These are phyloP conservation scores for Ylistrum balloti DNA, from an alignment of 1,140 invertebrate species.

Conservation along the genomic window DNA sequence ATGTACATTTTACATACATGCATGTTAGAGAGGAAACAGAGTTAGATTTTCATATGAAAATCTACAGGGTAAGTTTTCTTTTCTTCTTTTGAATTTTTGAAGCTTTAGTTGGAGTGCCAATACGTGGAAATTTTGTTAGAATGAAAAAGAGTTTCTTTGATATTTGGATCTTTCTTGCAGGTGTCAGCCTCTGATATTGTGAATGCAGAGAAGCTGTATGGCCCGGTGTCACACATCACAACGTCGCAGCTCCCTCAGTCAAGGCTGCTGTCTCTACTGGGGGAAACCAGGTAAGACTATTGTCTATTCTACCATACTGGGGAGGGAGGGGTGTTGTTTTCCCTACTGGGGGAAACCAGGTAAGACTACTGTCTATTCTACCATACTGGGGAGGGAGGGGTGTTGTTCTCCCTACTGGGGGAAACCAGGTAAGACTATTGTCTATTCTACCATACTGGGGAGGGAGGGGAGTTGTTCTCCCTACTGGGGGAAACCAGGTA, in stretches of 20 bases:
- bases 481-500: constrained; percentile 75
- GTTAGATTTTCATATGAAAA: constrained; percentile 17
- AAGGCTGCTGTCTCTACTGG: constrained; percentile 72
- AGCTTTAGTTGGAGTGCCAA: neutral
- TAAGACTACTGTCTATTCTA: neutral
- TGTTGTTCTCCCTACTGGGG: too few relatives aligned
- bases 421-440: constrained; percentile 41
- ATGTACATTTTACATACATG: neutral
- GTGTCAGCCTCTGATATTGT: constrained; percentile 78
- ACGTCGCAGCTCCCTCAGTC: constrained; percentile 76
- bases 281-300: constrained; percentile 72
- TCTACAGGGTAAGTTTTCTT: neutral
- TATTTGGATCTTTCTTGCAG: constrained; percentile 64
- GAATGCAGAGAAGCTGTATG: constrained; percentile 80
- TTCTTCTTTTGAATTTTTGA: neutral
- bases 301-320: neutral
- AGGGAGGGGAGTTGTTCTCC: constrained; percentile 35
- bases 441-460: neutral
- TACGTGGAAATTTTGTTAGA: neutral
- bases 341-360: constrained; percentile 47
- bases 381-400: constrained; percentile 55
- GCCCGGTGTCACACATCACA: constrained; percentile 75
- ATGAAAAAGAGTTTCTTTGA: neutral
- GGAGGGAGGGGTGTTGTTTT: neutral
- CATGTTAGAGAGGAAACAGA: constrained; percentile 6